Conservation (phyloP, 2,888 invertebrate genomes). For the Drosophila multiciliata region DNA sequence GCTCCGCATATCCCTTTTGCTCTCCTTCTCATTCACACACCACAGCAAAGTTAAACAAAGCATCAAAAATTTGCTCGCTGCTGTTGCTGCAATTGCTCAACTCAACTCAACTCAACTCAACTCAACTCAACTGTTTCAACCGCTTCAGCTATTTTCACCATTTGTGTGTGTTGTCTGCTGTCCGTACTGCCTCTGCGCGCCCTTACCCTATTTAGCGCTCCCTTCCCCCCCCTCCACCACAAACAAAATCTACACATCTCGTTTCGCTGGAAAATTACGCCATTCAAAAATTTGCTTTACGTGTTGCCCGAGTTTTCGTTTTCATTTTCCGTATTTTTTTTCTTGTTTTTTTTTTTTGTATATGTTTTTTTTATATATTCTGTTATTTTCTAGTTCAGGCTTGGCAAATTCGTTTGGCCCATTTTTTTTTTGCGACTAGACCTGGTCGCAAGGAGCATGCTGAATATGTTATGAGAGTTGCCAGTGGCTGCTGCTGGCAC, state of each 20-base stretch:
- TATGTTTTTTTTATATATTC: neutral
- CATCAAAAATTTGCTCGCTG: slow-evolving; percentile 57
- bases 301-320: slow-evolving; percentile 56
- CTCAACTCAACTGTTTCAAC: slow-evolving; percentile 37
- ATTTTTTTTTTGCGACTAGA: slow-evolving; percentile 50
- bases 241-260: slow-evolving; percentile 52
- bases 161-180: slow-evolving; percentile 16
- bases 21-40: slow-evolving; percentile 8
- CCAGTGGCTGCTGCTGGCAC: slow-evolving; percentile 1
- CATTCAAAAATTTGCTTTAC: slow-evolving; percentile 73
- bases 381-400: slow-evolving; percentile 41
- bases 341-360: slow-evolving; percentile 1
- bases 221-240: neutral
- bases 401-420: slow-evolving; percentile 52
- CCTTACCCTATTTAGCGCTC: neutral
- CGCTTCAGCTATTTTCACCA: slow-evolving; percentile 50
- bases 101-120: slow-evolving; percentile 34
- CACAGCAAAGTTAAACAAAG: slow-evolving; percentile 65
- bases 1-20: too few species aligned
- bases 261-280: slow-evolving; percentile 64
- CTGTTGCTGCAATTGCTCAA: slow-evolving; percentile 62
- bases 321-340: slow-evolving; percentile 9
- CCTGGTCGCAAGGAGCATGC: slow-evolving; percentile 13
- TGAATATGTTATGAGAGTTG: slow-evolving; percentile 17
- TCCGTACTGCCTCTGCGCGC: slow-evolving; percentile 1